Evolutionary conservation across 1,140 invertebrate species (phyloP), one percentile per base, ranked within the genome.

Genomic region (Geopemphigus sp.): DNA sequence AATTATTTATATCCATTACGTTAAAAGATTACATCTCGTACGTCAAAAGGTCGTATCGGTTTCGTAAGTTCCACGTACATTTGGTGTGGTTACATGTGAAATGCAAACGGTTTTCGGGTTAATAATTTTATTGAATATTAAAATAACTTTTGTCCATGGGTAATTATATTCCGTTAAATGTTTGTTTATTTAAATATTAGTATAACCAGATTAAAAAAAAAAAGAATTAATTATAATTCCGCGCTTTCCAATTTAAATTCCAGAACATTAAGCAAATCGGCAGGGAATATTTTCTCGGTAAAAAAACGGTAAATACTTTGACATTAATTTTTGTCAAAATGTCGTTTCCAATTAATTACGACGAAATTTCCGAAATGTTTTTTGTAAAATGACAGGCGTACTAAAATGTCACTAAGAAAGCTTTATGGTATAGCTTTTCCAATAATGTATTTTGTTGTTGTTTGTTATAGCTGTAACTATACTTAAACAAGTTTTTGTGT

Each of bases 111-210:
- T 63, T 19, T 24, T 29, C 19, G 61, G n/a, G n/a, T n/a, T n/a
- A 63, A 29, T 29, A 12, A 29, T 29, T 6, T 19, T 17, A 63
- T 63, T 29, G 26, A 63, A 26, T 29, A 63, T 19, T 32, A 63
- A 63, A 29, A 63, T 26, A 63, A 15, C 5, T 24, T 1, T 11
- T 1, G 57, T 17, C 12, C 24, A 5, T 59, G 24, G 11, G n/a
- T 24, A n/a, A n/a, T n/a, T n/a, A n/a, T 12, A 22, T 57, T 11
- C 24, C 24, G 14, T 24, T 59, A 22, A 26, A 1, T 5, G 15
- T 59, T 63, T 29, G 61, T 63, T 63, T 32, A 26, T 29, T 63
- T 29, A 63, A 63, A 63, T 39, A 39, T 63, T 63, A 63, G 26
- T 29, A 63, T 63, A 32, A 32, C 8, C 10, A 24, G 26, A 63